These are phyloP conservation scores for Ctenomys sociabilis DNA, from an alignment of 2,113 vertebrate species.

Conservation along the genomic window DNA sequence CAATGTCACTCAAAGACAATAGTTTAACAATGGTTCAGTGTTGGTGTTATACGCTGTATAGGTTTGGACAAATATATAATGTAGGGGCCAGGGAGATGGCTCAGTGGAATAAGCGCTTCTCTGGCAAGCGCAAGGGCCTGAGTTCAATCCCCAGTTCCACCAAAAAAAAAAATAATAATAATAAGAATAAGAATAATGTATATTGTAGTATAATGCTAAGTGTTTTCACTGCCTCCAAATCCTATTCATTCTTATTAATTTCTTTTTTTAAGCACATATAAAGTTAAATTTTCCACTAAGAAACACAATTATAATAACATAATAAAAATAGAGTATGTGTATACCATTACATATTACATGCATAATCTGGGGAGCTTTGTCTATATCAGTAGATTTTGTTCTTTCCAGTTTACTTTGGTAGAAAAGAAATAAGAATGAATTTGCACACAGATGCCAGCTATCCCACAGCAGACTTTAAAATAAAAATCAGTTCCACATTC, in stretches of 20 bases:
- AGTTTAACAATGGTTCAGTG: neutral
- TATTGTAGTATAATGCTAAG: neutral
- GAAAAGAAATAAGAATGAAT: slow-evolving; percentile 37
- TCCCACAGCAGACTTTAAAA: slow-evolving; percentile 60
- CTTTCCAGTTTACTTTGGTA: slow-evolving; percentile 35
- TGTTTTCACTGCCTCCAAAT: neutral
- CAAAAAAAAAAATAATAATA: too few species aligned
- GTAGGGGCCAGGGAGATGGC: too few species aligned
- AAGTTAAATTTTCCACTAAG: slow-evolving; percentile 22
- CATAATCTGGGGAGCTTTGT: neutral
- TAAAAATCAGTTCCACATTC: slow-evolving; percentile 61
- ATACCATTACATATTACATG: neutral
- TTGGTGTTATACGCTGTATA: neutral
- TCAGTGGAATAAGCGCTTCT: too few species aligned
- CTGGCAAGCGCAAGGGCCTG: too few species aligned
- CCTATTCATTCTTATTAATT: neutral
- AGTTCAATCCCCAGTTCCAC: too few species aligned
- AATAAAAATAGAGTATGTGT: neutral
- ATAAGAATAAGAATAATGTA: too few species aligned
- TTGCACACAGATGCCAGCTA: slow-evolving; percentile 47
- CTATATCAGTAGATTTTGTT: slow-evolving; percentile 6
- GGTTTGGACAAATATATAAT: neutral
- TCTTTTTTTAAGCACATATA: neutral
- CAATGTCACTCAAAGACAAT: neutral
- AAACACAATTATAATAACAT: neutral